Base-by-base conservation (phyloP, 2,797 vertebrate species). In the Apodemus agrarius region DNA sequence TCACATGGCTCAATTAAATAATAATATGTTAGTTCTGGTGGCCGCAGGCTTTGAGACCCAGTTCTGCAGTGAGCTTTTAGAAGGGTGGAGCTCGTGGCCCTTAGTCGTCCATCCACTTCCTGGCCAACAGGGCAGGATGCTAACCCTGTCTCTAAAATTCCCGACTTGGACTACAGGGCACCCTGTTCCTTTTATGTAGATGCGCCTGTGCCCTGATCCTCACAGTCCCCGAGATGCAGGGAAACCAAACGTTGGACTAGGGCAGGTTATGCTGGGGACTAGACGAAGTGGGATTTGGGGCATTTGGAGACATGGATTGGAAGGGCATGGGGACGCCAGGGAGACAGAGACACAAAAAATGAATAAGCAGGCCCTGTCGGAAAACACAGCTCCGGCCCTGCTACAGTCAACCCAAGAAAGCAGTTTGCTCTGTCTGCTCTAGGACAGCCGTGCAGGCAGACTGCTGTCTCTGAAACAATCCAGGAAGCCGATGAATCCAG, bases 201-300 rank as follows among this genome's bases (percentile, higher is more conserved):
- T 2, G 6, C 24, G 9, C 7, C 31, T 22, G 1, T 46, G 0
- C 22, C 46, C n/a, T 22, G 0, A 24, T 34, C 52, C 65, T 57
- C 54, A 7, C 4, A 2, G 79, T 9, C 4, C 29, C 3, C 1
- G 4, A 19, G 2, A 74, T 14, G 34, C 4, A 1, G 59, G 21
- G 22, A 67, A 63, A 49, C 46, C 9, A 54, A 84, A 52, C 14
- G 1, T 22, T 86, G 59, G 24, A 0, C 75, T n/a, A 9, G 26
- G 26, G 61, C 34, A 8, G 37, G 29, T 37, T 54, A 12, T 49
- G 49, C 13, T 17, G 11, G 75, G 46, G 14, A 17, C 81, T 79
- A 11, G 19, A 89, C 31, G 52, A 57, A 17, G 43, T 72, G 49
- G 75, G n/a, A n/a, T 65, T 26, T 37, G 87, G 59, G n/a, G 12